Base-by-base conservation (phyloP, 2,113 vertebrate genomes). In the Balaeniceps rex region DNA sequence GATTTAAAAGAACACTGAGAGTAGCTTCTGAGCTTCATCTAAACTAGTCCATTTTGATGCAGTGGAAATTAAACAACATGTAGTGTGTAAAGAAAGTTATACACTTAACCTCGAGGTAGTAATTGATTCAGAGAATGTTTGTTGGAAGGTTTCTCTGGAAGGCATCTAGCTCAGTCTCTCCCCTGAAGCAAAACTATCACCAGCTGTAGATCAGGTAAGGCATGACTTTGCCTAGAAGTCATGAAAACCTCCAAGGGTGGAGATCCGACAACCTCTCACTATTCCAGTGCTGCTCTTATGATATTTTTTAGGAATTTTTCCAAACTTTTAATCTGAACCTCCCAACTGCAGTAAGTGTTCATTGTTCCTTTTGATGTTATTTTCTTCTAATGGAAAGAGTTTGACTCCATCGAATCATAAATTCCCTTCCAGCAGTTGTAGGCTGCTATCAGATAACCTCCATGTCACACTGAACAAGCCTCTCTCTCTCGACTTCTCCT, bases 21-120 rank as follows among this genome's bases (percentile, higher is more conserved):
- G 34, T 15, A 83, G 58, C 36, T 52, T 77, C 82, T 95, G 87
- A 88, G 49, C 40, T 97, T 94, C 61, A 68, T 65, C 42, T 86
- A 38, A 70, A 77, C n/a, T 44, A 16, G 2, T 49, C 10, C 3
- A 33, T 87, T 92, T 84, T 70, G 49, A 77, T 75, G 46, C 82
- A 88, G 66, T 83, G 55, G 24, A 82, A 97, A 88, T 87, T 47
- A 92, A 95, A 63, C 69, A 69, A 72, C 42, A 91, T 10, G 51
- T 13, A 36, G 28, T 28, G 19, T 90, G 64, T 84, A 83, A 78
- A 60, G 88, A 74, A 80, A 91, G 89, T 71, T 21, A 87, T 61
- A 61, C 86, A 68, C 63, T 84, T 97, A 94, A 95, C 70, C 60
- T 75, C 31, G 77, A 96, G n/a, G 60, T 54, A 91, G 38, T 84